Percentiles rank a stretch among this genome's conserved stretches.
phyloP scores from a whole-genome alignment of 2,888 invertebrate genomes.

The Pseudococcus longispinus region DNA sequence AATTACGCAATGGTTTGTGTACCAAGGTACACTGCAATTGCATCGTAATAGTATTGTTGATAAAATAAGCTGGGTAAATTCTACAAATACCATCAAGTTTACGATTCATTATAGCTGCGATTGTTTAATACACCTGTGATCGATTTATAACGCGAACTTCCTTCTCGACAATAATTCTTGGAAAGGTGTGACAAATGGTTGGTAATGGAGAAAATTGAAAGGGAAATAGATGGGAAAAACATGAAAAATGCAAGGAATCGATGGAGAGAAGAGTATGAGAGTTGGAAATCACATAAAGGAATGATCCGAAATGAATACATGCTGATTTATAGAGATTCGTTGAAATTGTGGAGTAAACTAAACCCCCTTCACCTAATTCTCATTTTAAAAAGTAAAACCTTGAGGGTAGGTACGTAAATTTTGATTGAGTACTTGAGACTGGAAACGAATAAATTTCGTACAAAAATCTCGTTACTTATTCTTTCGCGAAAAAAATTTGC shows the following conservation, averaged over 20 bases:
- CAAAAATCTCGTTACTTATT: background rate
- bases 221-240: too few species aligned
- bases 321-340: too few species aligned
- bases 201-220: background rate
- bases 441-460: background rate
- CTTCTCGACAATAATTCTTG: background rate
- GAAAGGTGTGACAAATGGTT: background rate
- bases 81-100: background rate
- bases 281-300: too few species aligned
- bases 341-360: too few species aligned
- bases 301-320: too few species aligned
- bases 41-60: background rate
- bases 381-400: too few species aligned
- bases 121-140: background rate
- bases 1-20: background rate
- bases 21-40: background rate
- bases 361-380: too few species aligned
- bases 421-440: background rate
- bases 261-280: background rate
- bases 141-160: background rate
- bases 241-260: too few species aligned
- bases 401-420: background rate
- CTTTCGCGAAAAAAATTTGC: background rate
- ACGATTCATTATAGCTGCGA: background rate
- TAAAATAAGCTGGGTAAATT: background rate